Conservation (phyloP, 2,113 vertebrate genomes). For the Burhinus oedicnemus region DNA sequence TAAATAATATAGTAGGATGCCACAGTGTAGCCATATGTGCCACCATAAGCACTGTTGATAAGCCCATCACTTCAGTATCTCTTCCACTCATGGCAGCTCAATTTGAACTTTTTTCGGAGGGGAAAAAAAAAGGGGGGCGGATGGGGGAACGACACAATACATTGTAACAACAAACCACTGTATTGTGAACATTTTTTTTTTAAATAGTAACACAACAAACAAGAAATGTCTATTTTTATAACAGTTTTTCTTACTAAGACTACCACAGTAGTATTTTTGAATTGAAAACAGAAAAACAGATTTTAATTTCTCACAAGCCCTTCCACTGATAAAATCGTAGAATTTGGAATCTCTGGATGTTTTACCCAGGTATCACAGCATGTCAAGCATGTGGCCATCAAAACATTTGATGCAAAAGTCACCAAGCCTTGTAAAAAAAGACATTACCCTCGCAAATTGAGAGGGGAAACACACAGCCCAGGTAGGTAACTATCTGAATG, state of each 20-base stretch:
- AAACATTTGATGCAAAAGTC: background rate
- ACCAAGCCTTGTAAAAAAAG: background rate
- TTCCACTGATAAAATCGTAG: background rate
- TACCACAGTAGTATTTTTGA: background rate
- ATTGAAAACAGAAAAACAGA: background rate
- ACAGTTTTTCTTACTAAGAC: background rate
- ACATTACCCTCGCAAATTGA: background rate
- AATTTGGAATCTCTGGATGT: background rate
- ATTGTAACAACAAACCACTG: background rate
- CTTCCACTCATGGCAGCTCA: background rate
- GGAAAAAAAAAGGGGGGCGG: too few species aligned
- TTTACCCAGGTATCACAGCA: background rate
- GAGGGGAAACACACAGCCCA: background rate
- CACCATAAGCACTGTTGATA: background rate
- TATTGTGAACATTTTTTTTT: background rate
- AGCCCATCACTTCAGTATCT: background rate
- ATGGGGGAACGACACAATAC: rapidly evolving
- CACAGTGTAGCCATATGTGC: background rate
- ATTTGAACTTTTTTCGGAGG: background rate
- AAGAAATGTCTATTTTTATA: background rate
- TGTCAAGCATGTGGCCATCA: background rate
- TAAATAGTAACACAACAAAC: background rate
- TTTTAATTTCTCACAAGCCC: background rate
- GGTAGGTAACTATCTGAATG: background rate
- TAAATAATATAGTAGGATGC: background rate